These are phyloP conservation scores for Calycopis cecrops DNA, from an alignment of 1,140 invertebrate species.

Conservation along the genomic window DNA sequence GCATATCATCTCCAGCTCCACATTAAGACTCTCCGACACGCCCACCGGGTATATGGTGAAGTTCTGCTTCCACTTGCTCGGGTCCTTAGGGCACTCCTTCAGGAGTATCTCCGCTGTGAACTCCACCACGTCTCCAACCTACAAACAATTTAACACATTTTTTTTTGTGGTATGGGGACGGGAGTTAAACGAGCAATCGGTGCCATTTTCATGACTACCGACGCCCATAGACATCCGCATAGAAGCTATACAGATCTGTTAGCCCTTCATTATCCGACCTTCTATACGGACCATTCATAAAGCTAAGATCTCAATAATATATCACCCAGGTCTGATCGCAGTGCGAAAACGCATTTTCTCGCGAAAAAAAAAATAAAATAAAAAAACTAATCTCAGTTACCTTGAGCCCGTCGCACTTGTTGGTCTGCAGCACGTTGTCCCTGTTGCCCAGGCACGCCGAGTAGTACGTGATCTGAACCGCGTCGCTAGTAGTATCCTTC, in stretches of 20 bases:
- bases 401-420: slow-evolving; percentile 87
- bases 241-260: too few species aligned
- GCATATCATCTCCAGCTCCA: slow-evolving; percentile 92
- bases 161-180: too few species aligned
- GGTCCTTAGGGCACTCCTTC: slow-evolving; percentile 83
- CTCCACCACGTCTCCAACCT: slow-evolving; percentile 87
- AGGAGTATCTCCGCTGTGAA: slow-evolving; percentile 85
- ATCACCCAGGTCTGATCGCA: too few species aligned
- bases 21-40: slow-evolving; percentile 88
- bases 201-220: too few species aligned
- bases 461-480: slow-evolving; percentile 90
- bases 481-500: slow-evolving; percentile 91
- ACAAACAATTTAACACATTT: slow-evolving; percentile 40
- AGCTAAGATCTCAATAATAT: too few species aligned
- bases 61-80: slow-evolving; percentile 85
- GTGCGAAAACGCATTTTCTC: too few species aligned
- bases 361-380: too few species aligned
- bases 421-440: slow-evolving; percentile 78
- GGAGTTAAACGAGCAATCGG: too few species aligned
- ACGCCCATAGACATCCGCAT: too few species aligned
- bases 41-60: slow-evolving; percentile 95
- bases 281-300: too few species aligned
- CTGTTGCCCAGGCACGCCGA: slow-evolving; percentile 87
- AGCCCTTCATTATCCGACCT: too few species aligned
- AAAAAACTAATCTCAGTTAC: slow-evolving; percentile 29